Evolutionary conservation across 2,797 vertebrate genomes (phyloP).

Genomic region (Cynopterus sphinx): DNA sequence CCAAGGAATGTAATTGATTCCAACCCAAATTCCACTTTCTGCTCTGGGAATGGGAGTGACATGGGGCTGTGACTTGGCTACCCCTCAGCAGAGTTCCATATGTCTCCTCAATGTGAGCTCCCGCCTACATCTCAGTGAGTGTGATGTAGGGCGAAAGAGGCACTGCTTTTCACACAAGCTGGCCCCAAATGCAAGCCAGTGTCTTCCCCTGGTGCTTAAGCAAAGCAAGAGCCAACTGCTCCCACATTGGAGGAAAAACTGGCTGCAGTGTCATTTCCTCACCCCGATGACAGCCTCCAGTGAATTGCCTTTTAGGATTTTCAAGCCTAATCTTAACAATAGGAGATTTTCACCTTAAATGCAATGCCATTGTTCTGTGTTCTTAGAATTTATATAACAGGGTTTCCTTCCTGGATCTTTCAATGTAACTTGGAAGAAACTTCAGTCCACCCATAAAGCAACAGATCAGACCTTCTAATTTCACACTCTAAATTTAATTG

Average conservation of each 20-base stretch:
- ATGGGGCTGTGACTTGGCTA: rapidly evolving
- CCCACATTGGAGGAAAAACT: not conserved
- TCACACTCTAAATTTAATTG: slow-evolving; percentile 44
- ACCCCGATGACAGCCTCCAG: not conserved
- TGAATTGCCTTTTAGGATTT: not conserved
- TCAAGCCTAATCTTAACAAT: not conserved
- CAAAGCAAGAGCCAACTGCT: not conserved
- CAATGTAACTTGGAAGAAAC: slow-evolving; percentile 8
- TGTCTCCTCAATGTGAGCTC: not conserved
- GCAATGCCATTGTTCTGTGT: not conserved
- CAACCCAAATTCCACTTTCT: not conserved
- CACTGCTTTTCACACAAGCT: not conserved
- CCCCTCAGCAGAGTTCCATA: not conserved
- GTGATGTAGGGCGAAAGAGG: rapidly evolving
- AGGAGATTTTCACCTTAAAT: not conserved
- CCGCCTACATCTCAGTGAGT: no score
- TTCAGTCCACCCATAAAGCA: not conserved
- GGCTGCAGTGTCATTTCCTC: not conserved
- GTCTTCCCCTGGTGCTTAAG: not conserved
- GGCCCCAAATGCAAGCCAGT: not conserved
- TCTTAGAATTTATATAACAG: not conserved
- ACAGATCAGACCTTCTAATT: slow-evolving; percentile 63
- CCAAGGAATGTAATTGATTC: not conserved
- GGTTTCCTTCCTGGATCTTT: slow-evolving; percentile 49
- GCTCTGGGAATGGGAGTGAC: not conserved